Evolutionary conservation across 2,888 invertebrate genomes (phyloP).

Genomic region (Plagiodera versicolora): DNA sequence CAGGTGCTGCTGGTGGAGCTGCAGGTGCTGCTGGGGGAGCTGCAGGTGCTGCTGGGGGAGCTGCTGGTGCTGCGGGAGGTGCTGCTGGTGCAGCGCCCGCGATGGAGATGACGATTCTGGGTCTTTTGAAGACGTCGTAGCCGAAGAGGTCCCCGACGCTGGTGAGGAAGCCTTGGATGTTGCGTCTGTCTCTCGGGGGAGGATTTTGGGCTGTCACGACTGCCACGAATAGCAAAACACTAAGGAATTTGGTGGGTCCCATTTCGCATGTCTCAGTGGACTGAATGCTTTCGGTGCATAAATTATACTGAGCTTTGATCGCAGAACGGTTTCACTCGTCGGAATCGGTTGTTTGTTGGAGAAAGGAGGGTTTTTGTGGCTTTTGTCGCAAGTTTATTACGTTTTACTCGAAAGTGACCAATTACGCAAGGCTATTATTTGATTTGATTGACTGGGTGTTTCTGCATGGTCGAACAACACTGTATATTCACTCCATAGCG

Average conservation of each 20-base stretch:
- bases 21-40: slow-evolving; percentile 19
- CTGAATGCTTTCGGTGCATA: slow-evolving; percentile 30
- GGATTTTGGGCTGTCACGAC: slow-evolving; percentile 24
- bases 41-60: slow-evolving; percentile 28
- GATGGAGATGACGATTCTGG: slow-evolving; percentile 23
- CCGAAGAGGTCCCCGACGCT: slow-evolving; percentile 53
- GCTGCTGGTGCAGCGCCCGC: slow-evolving; percentile 28
- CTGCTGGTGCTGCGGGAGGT: slow-evolving; percentile 11
- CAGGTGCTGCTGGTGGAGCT: slow-evolving; percentile 31
- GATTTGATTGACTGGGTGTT: slow-evolving; percentile 42
- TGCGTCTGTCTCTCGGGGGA: slow-evolving; percentile 45
- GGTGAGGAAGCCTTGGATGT: slow-evolving; percentile 49
- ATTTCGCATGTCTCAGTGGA: slow-evolving; percentile 37
- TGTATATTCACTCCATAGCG: slow-evolving; percentile 21
- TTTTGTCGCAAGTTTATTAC: slow-evolving; percentile 43
- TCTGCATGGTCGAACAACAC: slow-evolving; percentile 36
- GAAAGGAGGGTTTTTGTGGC: slow-evolving; percentile 45
- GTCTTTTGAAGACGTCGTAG: slow-evolving; percentile 51
- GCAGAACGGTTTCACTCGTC: slow-evolving; percentile 46
- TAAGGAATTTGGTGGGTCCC: slow-evolving; percentile 33
- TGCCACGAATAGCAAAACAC: slow-evolving; percentile 25
- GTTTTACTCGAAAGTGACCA: slow-evolving; percentile 45
- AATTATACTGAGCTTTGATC: slow-evolving; percentile 40
- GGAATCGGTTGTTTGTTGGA: slow-evolving; percentile 44
- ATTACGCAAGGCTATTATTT: slow-evolving; percentile 47